Conservation (phyloP, 2,888 invertebrate genomes). For the Trachelus troglodyta region DNA sequence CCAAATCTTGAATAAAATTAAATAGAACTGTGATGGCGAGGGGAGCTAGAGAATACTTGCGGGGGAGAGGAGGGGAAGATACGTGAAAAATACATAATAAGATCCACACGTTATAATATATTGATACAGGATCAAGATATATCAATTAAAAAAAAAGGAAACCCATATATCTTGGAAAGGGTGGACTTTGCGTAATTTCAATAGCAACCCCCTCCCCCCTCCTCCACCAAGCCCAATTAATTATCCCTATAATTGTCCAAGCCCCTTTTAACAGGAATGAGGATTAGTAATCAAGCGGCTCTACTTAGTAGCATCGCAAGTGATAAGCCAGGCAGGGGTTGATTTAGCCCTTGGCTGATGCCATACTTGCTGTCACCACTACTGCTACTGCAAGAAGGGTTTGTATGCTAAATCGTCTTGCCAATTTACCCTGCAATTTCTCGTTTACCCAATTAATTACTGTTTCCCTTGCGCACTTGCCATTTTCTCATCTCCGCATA, state of each 20-base stretch:
- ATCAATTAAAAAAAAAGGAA: too few species aligned
- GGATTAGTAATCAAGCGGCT: not conserved
- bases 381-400: slow-evolving; percentile 5
- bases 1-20: not conserved
- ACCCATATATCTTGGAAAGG: too few species aligned
- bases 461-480: not conserved
- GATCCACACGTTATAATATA: too few species aligned
- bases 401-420: slow-evolving; percentile 16
- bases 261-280: not conserved
- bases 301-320: not conserved
- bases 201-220: not conserved
- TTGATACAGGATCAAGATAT: too few species aligned
- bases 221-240: not conserved
- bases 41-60: not conserved
- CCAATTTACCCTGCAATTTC: slow-evolving; percentile 21
- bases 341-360: not conserved
- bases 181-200: not conserved
- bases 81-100: not conserved
- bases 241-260: not conserved
- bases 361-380: not conserved
- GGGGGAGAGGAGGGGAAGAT: not conserved
- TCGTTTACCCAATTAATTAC: slow-evolving; percentile 19
- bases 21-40: not conserved
- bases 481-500: not conserved
- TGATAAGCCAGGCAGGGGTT: not conserved